phyloP scores from a whole-genome alignment of 2,797 vertebrate species.

The Xenentodon cancila region DNA sequence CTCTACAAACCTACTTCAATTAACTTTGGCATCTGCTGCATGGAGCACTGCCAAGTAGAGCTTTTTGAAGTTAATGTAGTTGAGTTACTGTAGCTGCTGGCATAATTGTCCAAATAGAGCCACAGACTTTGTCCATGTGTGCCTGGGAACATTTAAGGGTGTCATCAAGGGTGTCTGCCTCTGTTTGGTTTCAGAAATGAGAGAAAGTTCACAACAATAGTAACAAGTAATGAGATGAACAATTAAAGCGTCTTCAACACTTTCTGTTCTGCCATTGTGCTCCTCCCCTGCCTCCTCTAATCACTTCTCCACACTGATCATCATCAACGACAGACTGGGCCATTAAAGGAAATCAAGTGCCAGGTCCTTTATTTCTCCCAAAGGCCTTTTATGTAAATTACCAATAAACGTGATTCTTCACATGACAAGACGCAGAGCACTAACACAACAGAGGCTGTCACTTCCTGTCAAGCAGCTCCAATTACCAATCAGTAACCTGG shows the following conservation, averaged over 20 bases:
- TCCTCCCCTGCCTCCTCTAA: constrained; percentile 21
- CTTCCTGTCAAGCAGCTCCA: constrained; percentile 56
- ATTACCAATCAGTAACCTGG: constrained; percentile 63
- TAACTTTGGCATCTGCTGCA: constrained; percentile 21
- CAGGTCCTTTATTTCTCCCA: constrained; percentile 23
- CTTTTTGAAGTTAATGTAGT: constrained; percentile 31
- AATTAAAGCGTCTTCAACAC: neutral
- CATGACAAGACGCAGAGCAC: constrained; percentile 40
- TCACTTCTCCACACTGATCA: constrained; percentile 43
- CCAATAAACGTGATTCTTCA: constrained; percentile 42
- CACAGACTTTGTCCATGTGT: neutral
- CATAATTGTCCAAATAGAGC: constrained; percentile 10
- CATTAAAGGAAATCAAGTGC: constrained; percentile 49
- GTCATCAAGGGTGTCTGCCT: neutral
- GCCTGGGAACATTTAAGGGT: neutral
- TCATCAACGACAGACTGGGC: constrained; percentile 29
- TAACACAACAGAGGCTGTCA: constrained; percentile 46
- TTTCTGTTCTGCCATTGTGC: neutral
- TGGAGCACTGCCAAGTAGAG: constrained; percentile 47
- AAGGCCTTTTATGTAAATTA: constrained; percentile 58
- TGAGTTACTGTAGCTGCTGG: constrained; percentile 23
- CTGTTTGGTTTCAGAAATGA: neutral
- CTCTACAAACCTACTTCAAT: constrained; percentile 51
- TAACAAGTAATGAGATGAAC: constrained; percentile 5
- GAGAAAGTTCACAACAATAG: neutral